A percentile compares a stretch with the other conserved stretches of the same genome.
These are phyloP conservation scores for Dolichotis patagonum DNA, from an alignment of 2,113 vertebrate genomes.

Conservation along the genomic window DNA sequence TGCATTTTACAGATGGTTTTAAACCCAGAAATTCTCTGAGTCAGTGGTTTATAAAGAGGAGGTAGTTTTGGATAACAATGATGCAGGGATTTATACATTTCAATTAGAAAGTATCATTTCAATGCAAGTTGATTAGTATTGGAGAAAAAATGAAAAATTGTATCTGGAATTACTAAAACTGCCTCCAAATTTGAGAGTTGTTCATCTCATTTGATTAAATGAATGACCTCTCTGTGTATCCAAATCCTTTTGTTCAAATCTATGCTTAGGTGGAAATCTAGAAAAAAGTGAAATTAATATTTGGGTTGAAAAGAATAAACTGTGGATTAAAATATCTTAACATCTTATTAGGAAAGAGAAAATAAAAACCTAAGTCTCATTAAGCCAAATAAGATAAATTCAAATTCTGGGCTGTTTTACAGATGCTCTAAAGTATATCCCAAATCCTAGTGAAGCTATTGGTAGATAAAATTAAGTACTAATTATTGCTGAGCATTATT, in stretches of 20 bases:
- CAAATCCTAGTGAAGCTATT: background rate
- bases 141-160: background rate
- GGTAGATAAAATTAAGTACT: slow-evolving; percentile 2
- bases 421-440: background rate
- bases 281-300: slow-evolving; percentile 24
- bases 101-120: background rate
- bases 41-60: background rate
- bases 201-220: slow-evolving; percentile 52
- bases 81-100: slow-evolving; percentile 33
- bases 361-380: background rate
- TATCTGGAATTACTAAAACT: slow-evolving; percentile 15
- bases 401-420: background rate
- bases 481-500: slow-evolving; percentile 34
- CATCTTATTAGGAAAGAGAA: slow-evolving; percentile 45
- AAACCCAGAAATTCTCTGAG: slow-evolving; percentile 7
- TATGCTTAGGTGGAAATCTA: slow-evolving; percentile 21
- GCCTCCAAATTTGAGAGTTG: background rate
- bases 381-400: slow-evolving; percentile 45
- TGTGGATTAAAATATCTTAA: slow-evolving; percentile 48
- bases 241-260: slow-evolving; percentile 43
- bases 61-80: background rate
- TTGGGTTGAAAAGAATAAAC: slow-evolving; percentile 44
- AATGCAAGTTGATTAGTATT: background rate
- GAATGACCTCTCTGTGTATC: background rate
- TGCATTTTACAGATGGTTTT: background rate